Conservation (phyloP, 2,888 invertebrate species). For the Rhagonycha fulva region DNA sequence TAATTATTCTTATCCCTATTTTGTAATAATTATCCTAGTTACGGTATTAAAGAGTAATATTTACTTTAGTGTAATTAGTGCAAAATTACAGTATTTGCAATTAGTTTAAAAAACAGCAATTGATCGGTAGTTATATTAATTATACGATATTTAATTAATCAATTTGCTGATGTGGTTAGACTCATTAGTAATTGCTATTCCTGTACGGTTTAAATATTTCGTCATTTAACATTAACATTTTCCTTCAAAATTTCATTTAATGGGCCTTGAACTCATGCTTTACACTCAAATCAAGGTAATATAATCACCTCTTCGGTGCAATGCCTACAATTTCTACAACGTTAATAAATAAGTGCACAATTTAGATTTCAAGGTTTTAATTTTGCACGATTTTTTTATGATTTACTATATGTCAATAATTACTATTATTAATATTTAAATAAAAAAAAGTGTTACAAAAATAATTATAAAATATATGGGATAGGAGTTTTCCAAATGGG, state of each 20-base stretch:
- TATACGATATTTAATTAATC: not conserved
- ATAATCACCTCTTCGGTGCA: not conserved
- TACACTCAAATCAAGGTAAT: conserved; percentile 1
- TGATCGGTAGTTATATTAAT: not conserved
- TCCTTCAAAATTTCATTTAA: conserved; percentile 8
- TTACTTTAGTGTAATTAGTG: not conserved
- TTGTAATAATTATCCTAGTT: not conserved
- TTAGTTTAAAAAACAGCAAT: not conserved
- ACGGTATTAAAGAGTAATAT: not conserved
- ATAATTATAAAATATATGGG: not conserved
- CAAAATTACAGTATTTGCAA: not conserved
- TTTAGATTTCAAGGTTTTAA: conserved; percentile 2
- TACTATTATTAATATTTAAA: not conserved
- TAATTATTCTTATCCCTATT: not conserved
- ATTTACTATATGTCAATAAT: not conserved
- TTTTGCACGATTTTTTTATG: not conserved
- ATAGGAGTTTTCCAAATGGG: not conserved
- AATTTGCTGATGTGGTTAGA: not conserved
- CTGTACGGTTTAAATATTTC: conserved; percentile 2
- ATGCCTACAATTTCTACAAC: not conserved
- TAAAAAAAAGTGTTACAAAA: not conserved
- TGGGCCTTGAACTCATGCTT: conserved; percentile 5
- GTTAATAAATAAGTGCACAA: not conserved
- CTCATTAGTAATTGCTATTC: not conserved
- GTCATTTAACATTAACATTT: conserved; percentile 1